Evolutionary conservation across 1,140 invertebrate species (phyloP), one percentile per base, ranked within the genome.

Genomic region (Teleogryllus occipitalis): DNA sequence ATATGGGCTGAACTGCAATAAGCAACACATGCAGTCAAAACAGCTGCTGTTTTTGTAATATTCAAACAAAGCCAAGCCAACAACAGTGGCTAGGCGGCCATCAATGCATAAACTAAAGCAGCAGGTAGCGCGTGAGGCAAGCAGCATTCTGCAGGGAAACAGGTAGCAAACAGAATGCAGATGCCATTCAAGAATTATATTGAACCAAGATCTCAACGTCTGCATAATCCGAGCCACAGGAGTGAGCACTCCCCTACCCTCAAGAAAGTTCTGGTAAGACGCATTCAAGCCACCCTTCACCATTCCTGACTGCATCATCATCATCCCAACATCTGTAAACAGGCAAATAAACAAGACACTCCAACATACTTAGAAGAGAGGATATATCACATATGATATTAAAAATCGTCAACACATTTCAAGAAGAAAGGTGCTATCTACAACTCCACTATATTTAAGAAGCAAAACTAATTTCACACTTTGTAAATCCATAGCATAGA

Each of bases 241-340:
- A 65, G 54, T 65, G 10, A 65, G 54, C 54, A 65, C 39, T 75
- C 21, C 84, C 93, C 90, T 94, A 94, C 93, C 93, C 89, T 94
- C 92, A 87, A 92, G 86, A 86, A 89, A 91, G 90, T 88, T 91
- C 89, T 91, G 91, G 90, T 92, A 93, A 87, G 91, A 90, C 86
- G 90, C 87, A 89, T 91, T 93, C 87, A 92, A 87, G 87, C 90
- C 91, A 89, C 93, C 91, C 90, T 94, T 95, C 90, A 95, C 93
- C 94, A 95, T 95, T 89, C 94, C 94, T 86, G 92, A 91, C 92
- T 95, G 93, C 93, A 95, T 94, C 94, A 95, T 94, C 91, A 95
- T 94, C 94, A 95, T 95, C 90, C 94, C 94, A 87, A 95, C 94
- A 95, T 95, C 94, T 95, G 94, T 84, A 95, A 95, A 65, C 54